These are phyloP conservation scores for Cebidichthys violaceus DNA, from an alignment of 2,113 vertebrate species.

Conservation along the genomic window DNA sequence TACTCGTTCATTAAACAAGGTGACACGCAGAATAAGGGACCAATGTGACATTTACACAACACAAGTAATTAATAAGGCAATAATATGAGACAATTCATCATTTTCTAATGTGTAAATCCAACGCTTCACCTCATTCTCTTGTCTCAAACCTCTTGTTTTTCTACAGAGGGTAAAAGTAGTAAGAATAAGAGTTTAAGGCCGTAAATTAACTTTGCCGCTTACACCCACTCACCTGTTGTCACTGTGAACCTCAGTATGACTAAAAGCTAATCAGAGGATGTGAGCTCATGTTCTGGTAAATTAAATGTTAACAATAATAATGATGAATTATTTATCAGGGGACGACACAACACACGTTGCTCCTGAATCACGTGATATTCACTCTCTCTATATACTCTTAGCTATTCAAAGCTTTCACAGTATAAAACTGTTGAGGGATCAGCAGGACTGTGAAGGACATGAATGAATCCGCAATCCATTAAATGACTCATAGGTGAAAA, in stretches of 20 bases:
- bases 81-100: slow-evolving; percentile 15
- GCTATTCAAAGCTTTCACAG: slow-evolving; percentile 16
- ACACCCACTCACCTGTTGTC: not conserved
- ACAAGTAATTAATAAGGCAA: slow-evolving; percentile 40
- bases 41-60: slow-evolving; percentile 53
- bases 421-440: not conserved
- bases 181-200: not conserved
- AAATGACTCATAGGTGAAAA: slow-evolving; percentile 15
- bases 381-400: not conserved
- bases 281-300: not conserved
- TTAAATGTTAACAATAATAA: slow-evolving; percentile 7
- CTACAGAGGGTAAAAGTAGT: not conserved
- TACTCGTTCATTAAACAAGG: slow-evolving; percentile 55
- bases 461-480: slow-evolving; percentile 19
- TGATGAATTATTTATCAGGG: not conserved
- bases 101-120: slow-evolving; percentile 3
- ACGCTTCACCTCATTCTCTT: not conserved
- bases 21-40: slow-evolving; percentile 24
- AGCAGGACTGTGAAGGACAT: slow-evolving; percentile 11
- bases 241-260: not conserved
- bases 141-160: not conserved
- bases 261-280: not conserved
- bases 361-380: not conserved
- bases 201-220: not conserved
- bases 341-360: not conserved